Conservation (phyloP, 2,888 invertebrate species). For the Mycalesis mineus region DNA sequence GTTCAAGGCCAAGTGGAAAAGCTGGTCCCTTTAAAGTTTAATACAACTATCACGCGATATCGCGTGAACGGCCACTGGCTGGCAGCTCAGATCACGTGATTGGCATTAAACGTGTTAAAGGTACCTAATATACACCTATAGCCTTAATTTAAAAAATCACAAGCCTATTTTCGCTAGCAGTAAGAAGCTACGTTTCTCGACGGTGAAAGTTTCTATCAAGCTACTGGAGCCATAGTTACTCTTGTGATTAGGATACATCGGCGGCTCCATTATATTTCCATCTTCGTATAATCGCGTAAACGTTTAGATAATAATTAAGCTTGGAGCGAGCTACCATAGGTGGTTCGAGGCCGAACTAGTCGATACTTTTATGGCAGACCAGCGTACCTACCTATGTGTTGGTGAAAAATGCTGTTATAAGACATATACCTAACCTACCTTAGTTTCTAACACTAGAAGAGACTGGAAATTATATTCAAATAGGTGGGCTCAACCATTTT, state of each 20-base stretch:
- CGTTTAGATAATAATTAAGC: constrained; percentile 67
- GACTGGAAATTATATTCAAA: background rate
- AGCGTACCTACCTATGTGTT: constrained; percentile 54
- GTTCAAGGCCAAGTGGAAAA: too few relatives aligned
- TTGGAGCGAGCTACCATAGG: constrained; percentile 61
- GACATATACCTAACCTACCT: constrained; percentile 38
- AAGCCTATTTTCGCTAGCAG: too few relatives aligned
- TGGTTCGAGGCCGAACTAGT: constrained; percentile 64
- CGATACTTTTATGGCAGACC: constrained; percentile 60
- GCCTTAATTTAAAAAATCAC: background rate
- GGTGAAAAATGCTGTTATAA: constrained; percentile 65
- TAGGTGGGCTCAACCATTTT: too few relatives aligned
- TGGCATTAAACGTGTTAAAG: too few relatives aligned
- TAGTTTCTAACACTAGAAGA: background rate
- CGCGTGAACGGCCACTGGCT: too few relatives aligned
- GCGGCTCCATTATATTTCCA: constrained; percentile 37
- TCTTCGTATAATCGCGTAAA: constrained; percentile 60
- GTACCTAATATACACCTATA: too few relatives aligned
- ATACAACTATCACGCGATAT: too few relatives aligned
- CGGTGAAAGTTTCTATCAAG: constrained; percentile 31
- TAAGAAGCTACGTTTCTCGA: background rate
- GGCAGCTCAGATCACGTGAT: too few relatives aligned
- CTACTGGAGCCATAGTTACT: constrained; percentile 22
- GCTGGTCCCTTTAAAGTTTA: too few relatives aligned
- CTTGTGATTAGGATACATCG: constrained; percentile 30